Conservation (phyloP, 2,797 vertebrate genomes). For the Darevskia nairensis region DNA sequence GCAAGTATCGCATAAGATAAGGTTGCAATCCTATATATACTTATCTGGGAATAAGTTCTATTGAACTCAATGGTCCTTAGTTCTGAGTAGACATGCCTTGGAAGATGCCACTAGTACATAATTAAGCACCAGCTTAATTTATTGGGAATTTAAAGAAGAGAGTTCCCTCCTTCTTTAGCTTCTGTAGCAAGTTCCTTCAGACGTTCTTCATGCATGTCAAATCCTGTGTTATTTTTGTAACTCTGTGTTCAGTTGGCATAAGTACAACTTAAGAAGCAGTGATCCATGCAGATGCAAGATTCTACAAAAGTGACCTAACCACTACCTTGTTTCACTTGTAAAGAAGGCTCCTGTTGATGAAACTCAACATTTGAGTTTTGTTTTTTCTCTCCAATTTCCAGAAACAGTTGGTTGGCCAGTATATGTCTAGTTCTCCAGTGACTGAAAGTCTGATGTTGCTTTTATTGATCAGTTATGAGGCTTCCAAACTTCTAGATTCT, state of each 20-base stretch:
- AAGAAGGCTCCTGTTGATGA: background rate
- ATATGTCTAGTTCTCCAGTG: background rate
- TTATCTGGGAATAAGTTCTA: background rate
- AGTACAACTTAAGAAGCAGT: background rate
- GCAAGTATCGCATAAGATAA: background rate
- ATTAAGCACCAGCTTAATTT: background rate
- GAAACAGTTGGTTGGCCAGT: background rate
- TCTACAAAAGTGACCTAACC: background rate
- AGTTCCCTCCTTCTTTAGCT: background rate
- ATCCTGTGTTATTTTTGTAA: background rate
- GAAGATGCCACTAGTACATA: too few relatives aligned
- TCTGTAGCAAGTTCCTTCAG: background rate
- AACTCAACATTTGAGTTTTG: background rate
- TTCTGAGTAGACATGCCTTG: background rate
- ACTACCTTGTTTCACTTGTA: background rate
- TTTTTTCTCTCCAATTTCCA: background rate
- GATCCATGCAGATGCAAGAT: background rate
- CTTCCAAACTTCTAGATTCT: background rate
- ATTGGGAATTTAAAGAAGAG: background rate
- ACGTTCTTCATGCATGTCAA: background rate
- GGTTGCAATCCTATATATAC: background rate
- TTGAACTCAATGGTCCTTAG: background rate
- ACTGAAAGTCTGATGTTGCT: background rate
- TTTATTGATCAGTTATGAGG: background rate
- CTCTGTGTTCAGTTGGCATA: background rate